Percentiles rank a stretch among this genome's conserved stretches.
phyloP scores from a whole-genome alignment of 2,888 invertebrate genomes.

The Plebejus argus region DNA sequence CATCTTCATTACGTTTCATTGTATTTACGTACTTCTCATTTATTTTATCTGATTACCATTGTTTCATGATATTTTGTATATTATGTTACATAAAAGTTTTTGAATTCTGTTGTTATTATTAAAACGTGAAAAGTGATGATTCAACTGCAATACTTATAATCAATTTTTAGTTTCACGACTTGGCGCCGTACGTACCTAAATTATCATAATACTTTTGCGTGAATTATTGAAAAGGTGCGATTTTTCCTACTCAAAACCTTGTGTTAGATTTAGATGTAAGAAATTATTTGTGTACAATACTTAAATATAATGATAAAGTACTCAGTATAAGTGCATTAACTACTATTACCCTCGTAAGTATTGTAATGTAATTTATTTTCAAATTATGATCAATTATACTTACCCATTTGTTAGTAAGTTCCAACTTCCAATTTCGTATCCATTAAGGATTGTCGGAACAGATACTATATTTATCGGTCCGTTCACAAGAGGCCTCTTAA shows the following conservation, averaged over 20 bases:
- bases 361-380: background rate
- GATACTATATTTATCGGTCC: slow-evolving; percentile 69
- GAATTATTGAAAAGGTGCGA: background rate
- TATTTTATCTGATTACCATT: background rate
- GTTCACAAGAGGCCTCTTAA: slow-evolving; percentile 55
- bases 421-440: slow-evolving; percentile 70
- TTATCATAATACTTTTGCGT: background rate
- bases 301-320: background rate
- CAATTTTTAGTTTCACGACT: slow-evolving; percentile 2
- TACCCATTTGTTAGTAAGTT: slow-evolving; percentile 70
- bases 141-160: background rate
- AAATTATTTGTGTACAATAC: background rate
- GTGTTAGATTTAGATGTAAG: background rate
- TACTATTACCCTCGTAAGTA: background rate
- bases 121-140: background rate
- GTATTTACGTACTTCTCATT: background rate
- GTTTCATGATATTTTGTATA: background rate
- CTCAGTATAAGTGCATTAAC: background rate
- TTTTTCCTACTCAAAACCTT: background rate
- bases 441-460: slow-evolving; percentile 58
- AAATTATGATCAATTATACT: slow-evolving; percentile 42
- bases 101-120: background rate
- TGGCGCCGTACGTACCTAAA: background rate
- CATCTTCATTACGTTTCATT: too few species aligned
- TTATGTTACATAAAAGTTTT: background rate